Percentiles rank a stretch among this genome's conserved stretches.
Conservation (phyloP, 2,888 invertebrate genomes). For the Dicycla oo region DNA sequence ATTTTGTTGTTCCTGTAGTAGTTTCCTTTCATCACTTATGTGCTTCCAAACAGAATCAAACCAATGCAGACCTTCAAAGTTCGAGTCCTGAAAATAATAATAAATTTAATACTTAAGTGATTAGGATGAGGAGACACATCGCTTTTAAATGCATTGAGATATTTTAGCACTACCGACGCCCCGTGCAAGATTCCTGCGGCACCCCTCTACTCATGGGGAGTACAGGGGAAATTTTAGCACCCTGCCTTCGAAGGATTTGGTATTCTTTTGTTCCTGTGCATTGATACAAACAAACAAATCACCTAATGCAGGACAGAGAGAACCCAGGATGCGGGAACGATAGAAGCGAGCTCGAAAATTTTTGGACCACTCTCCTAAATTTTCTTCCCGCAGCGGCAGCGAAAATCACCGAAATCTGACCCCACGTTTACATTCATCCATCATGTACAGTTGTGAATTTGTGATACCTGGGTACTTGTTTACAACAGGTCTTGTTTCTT, state of each 20-base stretch:
- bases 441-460: too few species aligned
- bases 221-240: background rate
- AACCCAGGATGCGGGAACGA: background rate
- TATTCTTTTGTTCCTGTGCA: background rate
- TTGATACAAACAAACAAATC: background rate
- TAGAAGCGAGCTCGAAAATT: background rate
- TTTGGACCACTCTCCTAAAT: too few species aligned
- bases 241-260: background rate
- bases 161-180: background rate
- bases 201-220: background rate
- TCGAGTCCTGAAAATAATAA: conserved; percentile 88
- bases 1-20: conserved; percentile 91
- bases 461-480: too few species aligned
- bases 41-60: conserved; percentile 96
- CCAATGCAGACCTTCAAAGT: conserved; percentile 98
- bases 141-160: background rate
- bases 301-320: background rate
- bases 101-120: background rate
- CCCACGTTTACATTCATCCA: background rate
- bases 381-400: background rate
- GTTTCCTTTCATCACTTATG: conserved; percentile 91
- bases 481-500: too few species aligned
- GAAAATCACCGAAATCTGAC: background rate
- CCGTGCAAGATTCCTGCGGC: background rate
- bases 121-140: background rate